A percentile compares a stretch with the other conserved stretches of the same genome.
Conservation (phyloP, 1,140 invertebrate species). For the Leptoteleia sp. region DNA sequence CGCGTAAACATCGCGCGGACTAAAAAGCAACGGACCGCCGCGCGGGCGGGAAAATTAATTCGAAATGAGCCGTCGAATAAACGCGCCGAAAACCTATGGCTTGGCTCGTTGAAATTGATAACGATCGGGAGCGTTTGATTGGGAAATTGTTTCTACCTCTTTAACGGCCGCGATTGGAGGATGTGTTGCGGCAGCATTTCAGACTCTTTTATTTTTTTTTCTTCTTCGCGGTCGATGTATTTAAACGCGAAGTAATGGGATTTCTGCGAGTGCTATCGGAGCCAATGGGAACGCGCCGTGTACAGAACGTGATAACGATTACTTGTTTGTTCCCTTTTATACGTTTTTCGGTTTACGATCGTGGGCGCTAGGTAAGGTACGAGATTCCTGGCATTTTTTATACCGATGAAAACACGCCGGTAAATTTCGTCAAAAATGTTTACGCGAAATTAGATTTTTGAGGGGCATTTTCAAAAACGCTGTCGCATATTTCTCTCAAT, state of each 20-base stretch:
- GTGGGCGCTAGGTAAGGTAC: constrained; percentile 2
- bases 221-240: constrained; percentile 25
- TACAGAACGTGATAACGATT: constrained; percentile 53
- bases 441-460: constrained; percentile 28
- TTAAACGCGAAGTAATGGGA: constrained; percentile 46
- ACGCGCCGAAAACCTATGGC: no score
- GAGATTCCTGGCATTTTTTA: constrained; percentile 25
- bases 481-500: constrained; percentile 6
- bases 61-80: no score
- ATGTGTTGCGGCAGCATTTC: no score
- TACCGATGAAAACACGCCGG: constrained; percentile 11
- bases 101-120: no score
- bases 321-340: constrained; percentile 55
- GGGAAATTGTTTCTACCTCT: no score
- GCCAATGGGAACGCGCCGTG: constrained; percentile 26
- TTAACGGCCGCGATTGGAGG: no score
- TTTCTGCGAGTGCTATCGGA: constrained; percentile 31
- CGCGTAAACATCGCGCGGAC: no score
- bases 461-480: constrained; percentile 3
- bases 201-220: no score
- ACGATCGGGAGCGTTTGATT: no score
- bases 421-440: constrained; percentile 27
- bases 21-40: no score
- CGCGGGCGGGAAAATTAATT: no score
- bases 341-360: constrained; percentile 46